These are phyloP conservation scores for Melipona beecheii DNA, from an alignment of 2,888 invertebrate species.

Conservation along the genomic window DNA sequence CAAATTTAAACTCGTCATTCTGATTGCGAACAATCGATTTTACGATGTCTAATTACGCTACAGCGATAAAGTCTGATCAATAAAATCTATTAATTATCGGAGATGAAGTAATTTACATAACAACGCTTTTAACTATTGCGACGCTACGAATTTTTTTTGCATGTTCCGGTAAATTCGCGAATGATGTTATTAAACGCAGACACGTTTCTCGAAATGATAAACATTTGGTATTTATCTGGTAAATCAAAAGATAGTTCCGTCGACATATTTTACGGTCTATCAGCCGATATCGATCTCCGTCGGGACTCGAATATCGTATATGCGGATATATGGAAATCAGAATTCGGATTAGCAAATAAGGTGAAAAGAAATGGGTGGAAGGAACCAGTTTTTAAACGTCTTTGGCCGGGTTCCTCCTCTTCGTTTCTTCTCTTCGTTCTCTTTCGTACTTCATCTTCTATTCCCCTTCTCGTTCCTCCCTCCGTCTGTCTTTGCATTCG, in stretches of 20 bases:
- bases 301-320: conserved; percentile 42
- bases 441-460: conserved; percentile 54
- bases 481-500: conserved; percentile 51
- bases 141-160: neutral
- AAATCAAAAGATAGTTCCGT: conserved; percentile 23
- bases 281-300: conserved; percentile 43
- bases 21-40: conserved; percentile 1
- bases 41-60: neutral
- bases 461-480: conserved; percentile 29
- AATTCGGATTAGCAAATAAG: conserved; percentile 69
- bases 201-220: conserved; percentile 24
- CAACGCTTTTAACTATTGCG: neutral
- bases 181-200: conserved; percentile 43
- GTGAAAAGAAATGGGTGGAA: conserved; percentile 67
- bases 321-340: conserved; percentile 63
- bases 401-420: conserved; percentile 50
- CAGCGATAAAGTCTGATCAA: neutral
- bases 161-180: neutral
- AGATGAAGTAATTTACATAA: neutral
- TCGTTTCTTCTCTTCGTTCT: conserved; percentile 50
- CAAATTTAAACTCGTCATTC: neutral
- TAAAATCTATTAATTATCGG: neutral
- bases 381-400: conserved; percentile 77
- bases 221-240: conserved; percentile 46
- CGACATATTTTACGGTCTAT: conserved; percentile 52